phyloP scores from a whole-genome alignment of 1,140 invertebrate species.

The Aradophagus sp. region DNA sequence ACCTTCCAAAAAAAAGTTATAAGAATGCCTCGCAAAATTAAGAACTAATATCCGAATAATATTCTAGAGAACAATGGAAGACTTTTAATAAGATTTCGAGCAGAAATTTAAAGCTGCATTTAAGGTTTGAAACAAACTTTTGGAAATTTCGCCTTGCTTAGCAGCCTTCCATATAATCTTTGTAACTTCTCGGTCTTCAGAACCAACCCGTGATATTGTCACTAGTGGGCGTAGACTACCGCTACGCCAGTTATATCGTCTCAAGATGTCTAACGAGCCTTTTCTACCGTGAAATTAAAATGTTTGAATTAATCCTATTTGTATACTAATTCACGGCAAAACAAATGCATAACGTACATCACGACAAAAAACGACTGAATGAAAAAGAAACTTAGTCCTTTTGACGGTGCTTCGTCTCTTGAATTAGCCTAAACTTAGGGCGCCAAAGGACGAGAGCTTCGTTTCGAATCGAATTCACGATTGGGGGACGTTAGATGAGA shows the following conservation, averaged over 20 bases:
- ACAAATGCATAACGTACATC: constrained; percentile 35
- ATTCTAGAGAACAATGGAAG: no score
- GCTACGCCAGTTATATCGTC: constrained; percentile 22
- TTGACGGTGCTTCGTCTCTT: constrained; percentile 37
- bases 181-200: no score
- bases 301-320: constrained; percentile 41
- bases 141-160: no score
- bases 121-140: no score
- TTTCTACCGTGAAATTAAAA: constrained; percentile 40
- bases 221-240: constrained; percentile 15
- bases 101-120: no score
- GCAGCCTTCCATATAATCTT: no score
- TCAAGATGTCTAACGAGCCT: constrained; percentile 37
- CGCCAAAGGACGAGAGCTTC: not conserved
- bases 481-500: constrained; percentile 7
- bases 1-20: no score
- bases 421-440: constrained; percentile 15
- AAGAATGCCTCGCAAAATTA: no score
- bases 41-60: no score
- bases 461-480: constrained; percentile 21
- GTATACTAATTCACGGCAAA: constrained; percentile 34
- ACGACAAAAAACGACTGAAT: constrained; percentile 34
- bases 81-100: no score
- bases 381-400: constrained; percentile 30
- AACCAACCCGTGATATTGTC: no score